Conservation (phyloP, 2,888 invertebrate species). For the Cylloceria caligata region DNA sequence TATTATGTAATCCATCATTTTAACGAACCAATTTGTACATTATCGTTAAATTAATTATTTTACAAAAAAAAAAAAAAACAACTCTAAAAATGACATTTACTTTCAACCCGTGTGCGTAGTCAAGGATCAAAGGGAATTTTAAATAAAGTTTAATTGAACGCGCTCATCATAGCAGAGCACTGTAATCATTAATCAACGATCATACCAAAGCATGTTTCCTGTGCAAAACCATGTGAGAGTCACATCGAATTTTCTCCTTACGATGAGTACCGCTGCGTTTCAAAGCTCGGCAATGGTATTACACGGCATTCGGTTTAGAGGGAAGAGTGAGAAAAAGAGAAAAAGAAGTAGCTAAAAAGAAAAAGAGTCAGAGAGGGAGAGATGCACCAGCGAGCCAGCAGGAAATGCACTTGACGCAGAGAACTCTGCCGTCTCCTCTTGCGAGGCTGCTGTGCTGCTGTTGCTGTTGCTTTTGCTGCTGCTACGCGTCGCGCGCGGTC, state of each 20-base stretch:
- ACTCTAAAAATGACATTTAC: neutral
- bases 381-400: slow-evolving; percentile 78
- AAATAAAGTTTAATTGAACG: neutral
- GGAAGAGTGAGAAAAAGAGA: slow-evolving; percentile 34
- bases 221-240: neutral
- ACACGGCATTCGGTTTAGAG: slow-evolving; percentile 24
- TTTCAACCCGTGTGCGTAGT: neutral
- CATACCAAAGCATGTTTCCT: neutral
- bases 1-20: neutral
- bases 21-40: neutral
- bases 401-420: slow-evolving; percentile 84
- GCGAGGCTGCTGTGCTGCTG: slow-evolving; percentile 15
- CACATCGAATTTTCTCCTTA: slow-evolving; percentile 38
- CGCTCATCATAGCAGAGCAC: neutral
- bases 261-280: slow-evolving; percentile 69
- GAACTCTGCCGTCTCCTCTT: slow-evolving; percentile 48
- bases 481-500: slow-evolving; percentile 70
- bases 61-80: neutral
- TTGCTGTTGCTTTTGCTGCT: slow-evolving; percentile 53
- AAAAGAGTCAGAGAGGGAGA: slow-evolving; percentile 60
- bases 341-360: slow-evolving; percentile 12
- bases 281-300: slow-evolving; percentile 17
- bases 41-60: neutral
- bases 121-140: neutral
- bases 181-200: neutral